These are phyloP conservation scores for Sclerurus mexicanus DNA, from an alignment of 2,113 vertebrate species.

Conservation along the genomic window DNA sequence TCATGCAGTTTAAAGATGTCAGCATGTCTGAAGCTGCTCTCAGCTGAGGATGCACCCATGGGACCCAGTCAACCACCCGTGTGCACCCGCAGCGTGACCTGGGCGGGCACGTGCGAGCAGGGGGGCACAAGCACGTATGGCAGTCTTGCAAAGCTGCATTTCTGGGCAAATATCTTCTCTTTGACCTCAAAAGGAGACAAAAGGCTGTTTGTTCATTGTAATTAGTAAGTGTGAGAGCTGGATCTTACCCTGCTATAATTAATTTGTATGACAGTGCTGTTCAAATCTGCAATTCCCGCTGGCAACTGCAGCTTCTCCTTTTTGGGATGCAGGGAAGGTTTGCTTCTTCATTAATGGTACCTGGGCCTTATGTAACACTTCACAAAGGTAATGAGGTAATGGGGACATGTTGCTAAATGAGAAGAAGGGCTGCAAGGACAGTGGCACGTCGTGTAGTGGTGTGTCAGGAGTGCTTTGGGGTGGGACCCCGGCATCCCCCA, in stretches of 20 bases:
- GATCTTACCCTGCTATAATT: neutral
- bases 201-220: neutral
- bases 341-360: accelerated
- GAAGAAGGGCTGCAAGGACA: neutral
- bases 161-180: neutral
- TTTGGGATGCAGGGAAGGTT: accelerated
- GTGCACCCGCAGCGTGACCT: accelerated
- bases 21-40: neutral
- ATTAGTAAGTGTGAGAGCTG: neutral
- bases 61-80: accelerated
- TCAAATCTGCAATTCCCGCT: neutral
- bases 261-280: neutral
- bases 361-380: neutral
- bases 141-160: neutral
- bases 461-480: accelerated
- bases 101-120: neutral
- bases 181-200: neutral
- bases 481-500: accelerated
- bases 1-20: neutral
- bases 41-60: neutral
- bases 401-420: accelerated
- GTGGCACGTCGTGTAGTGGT: accelerated
- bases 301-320: neutral
- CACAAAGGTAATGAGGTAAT: too few relatives aligned
- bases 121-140: accelerated